phyloP scores from a whole-genome alignment of 2,888 invertebrate species.

The Acanthacorydalis orientalis region DNA sequence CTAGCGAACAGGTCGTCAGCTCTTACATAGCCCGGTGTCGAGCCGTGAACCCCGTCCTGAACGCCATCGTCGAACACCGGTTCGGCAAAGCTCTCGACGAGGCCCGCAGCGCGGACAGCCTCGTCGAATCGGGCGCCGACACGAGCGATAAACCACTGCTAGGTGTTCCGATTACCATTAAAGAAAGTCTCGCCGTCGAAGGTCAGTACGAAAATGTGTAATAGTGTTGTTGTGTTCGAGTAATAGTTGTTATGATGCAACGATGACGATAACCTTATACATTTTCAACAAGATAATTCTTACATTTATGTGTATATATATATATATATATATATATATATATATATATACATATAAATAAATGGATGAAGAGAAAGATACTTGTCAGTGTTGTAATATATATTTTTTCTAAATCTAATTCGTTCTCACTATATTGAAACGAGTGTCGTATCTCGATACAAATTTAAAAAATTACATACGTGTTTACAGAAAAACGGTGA shows the following conservation, averaged over 20 bases:
- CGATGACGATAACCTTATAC: background rate
- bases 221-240: background rate
- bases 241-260: background rate
- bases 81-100: slow-evolving; percentile 59
- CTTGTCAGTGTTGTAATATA: no score
- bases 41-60: slow-evolving; percentile 60
- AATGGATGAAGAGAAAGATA: no score
- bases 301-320: background rate
- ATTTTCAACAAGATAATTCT: background rate
- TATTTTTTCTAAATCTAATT: no score
- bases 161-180: slow-evolving; percentile 74
- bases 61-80: slow-evolving; percentile 65
- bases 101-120: slow-evolving; percentile 53
- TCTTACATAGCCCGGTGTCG: slow-evolving; percentile 61
- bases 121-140: slow-evolving; percentile 37
- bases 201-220: slow-evolving; percentile 27
- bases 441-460: no score
- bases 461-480: no score
- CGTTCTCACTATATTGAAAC: no score
- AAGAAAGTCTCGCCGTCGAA: slow-evolving; percentile 64
- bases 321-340: no score
- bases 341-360: no score
- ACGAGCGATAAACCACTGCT: slow-evolving; percentile 46
- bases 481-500: no score
- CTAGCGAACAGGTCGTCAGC: slow-evolving; percentile 49